Conservation (phyloP, 2,797 vertebrate species). For the Arnoldichthys spilopterus region DNA sequence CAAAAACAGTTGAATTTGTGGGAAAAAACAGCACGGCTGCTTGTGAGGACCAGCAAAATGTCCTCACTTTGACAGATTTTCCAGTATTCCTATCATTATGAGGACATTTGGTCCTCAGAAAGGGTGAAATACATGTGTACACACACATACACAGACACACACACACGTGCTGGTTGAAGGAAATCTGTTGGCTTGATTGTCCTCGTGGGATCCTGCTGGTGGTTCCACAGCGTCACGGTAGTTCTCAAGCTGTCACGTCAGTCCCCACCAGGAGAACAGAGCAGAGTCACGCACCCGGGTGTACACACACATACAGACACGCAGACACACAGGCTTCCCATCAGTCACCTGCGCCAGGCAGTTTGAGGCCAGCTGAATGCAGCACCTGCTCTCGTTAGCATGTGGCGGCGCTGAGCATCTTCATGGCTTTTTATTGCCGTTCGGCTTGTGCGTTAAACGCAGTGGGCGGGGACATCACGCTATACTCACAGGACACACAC, state of each 20-base stretch:
- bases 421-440: slow-evolving; percentile 23
- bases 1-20: too few species aligned
- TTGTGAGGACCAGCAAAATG: too few species aligned
- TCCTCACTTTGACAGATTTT: too few species aligned
- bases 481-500: not conserved
- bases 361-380: slow-evolving; percentile 45
- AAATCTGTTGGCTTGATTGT: not conserved
- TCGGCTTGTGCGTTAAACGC: slow-evolving; percentile 15
- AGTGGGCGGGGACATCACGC: slow-evolving; percentile 4
- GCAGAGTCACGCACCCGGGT: not conserved
- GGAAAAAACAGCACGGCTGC: too few species aligned
- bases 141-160: not conserved
- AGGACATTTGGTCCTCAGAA: too few species aligned
- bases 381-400: slow-evolving; percentile 47
- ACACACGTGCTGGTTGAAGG: not conserved
- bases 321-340: not conserved
- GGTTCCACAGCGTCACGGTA: not conserved
- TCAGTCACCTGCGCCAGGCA: slow-evolving; percentile 39
- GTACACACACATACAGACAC: slow-evolving; percentile 7
- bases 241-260: not conserved
- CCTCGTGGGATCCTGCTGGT: not conserved
- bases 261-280: not conserved
- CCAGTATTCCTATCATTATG: too few species aligned
- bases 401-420: not conserved
- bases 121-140: too few species aligned